Evolutionary conservation across 2,797 vertebrate genomes (phyloP).

Genomic region (Micrastur ruficollis): DNA sequence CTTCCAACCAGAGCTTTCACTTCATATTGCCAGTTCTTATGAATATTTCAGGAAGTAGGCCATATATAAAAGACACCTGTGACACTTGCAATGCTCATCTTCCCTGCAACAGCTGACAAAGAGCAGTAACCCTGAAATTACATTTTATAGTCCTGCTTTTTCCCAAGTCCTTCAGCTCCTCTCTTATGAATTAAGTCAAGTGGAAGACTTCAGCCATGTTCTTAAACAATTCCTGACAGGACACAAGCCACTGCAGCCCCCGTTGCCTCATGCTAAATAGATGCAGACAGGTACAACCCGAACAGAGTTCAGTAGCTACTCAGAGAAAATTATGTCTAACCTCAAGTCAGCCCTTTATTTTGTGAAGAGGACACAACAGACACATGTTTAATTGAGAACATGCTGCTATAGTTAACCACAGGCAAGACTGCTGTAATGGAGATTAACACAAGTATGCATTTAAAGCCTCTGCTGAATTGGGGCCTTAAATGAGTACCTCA

Average conservation of each 20-base stretch:
- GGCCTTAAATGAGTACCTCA: background rate
- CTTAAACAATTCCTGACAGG: background rate
- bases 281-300: background rate
- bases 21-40: background rate
- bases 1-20: background rate
- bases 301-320: background rate
- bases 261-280: background rate
- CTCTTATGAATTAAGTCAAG: background rate
- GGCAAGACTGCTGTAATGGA: background rate
- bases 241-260: accelerated
- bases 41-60: slow-evolving; percentile 3
- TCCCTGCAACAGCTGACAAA: background rate
- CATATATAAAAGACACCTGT: background rate
- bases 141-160: background rate
- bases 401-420: background rate
- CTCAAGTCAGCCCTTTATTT: slow-evolving; percentile 4
- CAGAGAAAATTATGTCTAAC: slow-evolving; percentile 10
- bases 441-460: background rate
- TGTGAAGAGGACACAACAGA: slow-evolving; percentile 24
- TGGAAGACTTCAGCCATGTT: background rate
- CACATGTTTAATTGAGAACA: slow-evolving; percentile 27
- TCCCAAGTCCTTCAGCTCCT: background rate
- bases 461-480: background rate
- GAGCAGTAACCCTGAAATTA: background rate
- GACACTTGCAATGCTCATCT: background rate